Evolutionary conservation across 2,113 vertebrate genomes (phyloP).

Genomic region (Cheirogaleus medius): DNA sequence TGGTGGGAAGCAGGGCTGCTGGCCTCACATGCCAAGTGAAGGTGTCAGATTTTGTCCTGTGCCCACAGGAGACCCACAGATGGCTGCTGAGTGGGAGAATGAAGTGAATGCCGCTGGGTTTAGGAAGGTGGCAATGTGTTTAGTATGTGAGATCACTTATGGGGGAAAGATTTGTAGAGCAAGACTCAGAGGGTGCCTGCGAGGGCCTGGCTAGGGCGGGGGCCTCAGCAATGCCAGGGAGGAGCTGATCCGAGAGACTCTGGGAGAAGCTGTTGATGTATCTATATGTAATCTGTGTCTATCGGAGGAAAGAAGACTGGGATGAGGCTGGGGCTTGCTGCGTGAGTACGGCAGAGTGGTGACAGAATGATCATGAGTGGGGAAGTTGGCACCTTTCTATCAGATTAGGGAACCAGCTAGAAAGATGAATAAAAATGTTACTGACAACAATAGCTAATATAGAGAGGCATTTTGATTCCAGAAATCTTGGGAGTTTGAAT

Average conservation of each 20-base stretch:
- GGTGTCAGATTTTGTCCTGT: neutral
- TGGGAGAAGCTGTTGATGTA: neutral
- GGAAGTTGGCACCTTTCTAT: neutral
- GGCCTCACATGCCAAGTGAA: neutral
- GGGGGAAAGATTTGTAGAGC: neutral
- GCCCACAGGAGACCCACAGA: neutral
- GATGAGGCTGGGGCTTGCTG: neutral
- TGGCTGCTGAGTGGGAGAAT: neutral
- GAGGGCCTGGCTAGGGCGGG: neutral
- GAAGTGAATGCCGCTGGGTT: neutral
- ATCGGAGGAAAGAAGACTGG: neutral
- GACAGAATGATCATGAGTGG: neutral
- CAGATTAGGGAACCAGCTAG: neutral
- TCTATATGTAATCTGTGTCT: neutral
- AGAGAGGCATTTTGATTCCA: neutral
- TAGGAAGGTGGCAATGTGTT: neutral
- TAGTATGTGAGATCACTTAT: no score
- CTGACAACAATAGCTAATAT: neutral
- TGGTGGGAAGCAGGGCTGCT: neutral
- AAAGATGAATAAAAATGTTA: neutral
- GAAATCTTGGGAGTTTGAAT: neutral
- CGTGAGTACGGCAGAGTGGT: neutral
- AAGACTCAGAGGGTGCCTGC: rapidly evolving
- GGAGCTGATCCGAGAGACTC: neutral
- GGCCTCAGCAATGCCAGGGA: neutral